Evolutionary conservation across 2,113 vertebrate genomes (phyloP).

Genomic region (Hippocampus barbouri): DNA sequence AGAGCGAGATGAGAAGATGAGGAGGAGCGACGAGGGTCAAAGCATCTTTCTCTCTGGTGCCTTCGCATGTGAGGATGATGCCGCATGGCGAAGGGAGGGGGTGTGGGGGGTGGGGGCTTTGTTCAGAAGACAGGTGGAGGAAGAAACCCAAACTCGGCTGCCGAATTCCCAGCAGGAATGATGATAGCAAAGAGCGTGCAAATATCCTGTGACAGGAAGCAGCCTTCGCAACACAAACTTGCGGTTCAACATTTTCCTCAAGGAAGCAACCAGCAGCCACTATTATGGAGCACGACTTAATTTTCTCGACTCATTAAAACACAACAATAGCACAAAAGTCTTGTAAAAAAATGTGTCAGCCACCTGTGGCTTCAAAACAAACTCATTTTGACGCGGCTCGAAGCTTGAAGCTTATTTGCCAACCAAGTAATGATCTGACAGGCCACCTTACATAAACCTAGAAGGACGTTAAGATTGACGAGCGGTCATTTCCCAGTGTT

Average conservation of each 20-base stretch:
- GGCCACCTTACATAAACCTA: too few species aligned
- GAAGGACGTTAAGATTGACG: not conserved
- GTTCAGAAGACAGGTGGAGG: constrained; percentile 24
- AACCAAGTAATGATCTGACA: too few species aligned
- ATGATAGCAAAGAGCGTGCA: constrained; percentile 1
- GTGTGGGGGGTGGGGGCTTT: constrained; percentile 22
- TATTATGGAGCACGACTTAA: not conserved
- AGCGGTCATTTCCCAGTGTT: not conserved
- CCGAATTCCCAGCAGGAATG: constrained; percentile 19
- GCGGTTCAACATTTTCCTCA: not conserved
- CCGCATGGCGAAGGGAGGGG: constrained; percentile 11
- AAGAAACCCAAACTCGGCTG: constrained; percentile 16
- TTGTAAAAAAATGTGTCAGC: not conserved
- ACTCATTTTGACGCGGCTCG: not conserved
- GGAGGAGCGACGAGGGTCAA: constrained; percentile 19
- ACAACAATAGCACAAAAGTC: not conserved
- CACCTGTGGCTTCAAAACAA: not conserved
- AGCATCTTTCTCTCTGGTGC: constrained; percentile 12
- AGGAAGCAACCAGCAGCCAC: not conserved
- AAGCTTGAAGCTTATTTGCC: not conserved
- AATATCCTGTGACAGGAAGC: not conserved
- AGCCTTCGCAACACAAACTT: not conserved
- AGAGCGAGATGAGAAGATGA: constrained; percentile 14
- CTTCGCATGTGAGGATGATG: constrained; percentile 14
- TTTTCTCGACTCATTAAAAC: not conserved